phyloP scores from a whole-genome alignment of 2,888 invertebrate species.

The Chalcosyrphus nemorum region DNA sequence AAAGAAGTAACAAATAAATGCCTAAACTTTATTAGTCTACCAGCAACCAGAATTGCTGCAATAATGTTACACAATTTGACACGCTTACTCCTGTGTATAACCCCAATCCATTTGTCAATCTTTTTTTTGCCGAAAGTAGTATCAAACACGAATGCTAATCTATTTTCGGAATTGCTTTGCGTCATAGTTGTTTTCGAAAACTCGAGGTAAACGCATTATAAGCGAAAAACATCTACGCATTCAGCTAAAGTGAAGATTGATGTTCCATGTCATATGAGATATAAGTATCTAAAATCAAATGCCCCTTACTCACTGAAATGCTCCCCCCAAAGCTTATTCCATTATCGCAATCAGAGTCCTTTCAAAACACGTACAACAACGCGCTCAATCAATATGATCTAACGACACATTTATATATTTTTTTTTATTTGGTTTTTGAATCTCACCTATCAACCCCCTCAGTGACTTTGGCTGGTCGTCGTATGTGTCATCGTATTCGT shows the following conservation, averaged over 20 bases:
- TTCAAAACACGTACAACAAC: conserved; percentile 48
- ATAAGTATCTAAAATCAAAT: not conserved
- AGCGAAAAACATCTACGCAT: not conserved
- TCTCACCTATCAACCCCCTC: conserved; percentile 39
- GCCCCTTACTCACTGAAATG: not conserved
- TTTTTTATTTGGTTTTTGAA: no score
- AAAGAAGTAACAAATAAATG: not conserved
- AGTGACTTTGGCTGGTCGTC: not conserved
- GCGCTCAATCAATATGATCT: conserved; percentile 57
- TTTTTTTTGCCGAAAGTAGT: not conserved
- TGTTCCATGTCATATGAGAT: not conserved
- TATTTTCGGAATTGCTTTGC: not conserved
- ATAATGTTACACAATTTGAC: not conserved
- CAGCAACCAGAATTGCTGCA: not conserved
- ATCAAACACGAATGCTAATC: not conserved
- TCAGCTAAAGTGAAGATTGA: not conserved
- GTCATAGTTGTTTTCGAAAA: not conserved
- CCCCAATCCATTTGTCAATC: not conserved
- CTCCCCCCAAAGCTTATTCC: conserved; percentile 11
- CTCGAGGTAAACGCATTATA: not conserved
- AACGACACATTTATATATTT: conserved; percentile 35
- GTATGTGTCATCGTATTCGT: not conserved
- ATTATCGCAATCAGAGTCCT: conserved; percentile 48
- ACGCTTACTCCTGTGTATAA: not conserved
- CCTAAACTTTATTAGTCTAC: not conserved